Evolutionary conservation across 2,113 vertebrate species (phyloP).

Genomic region (Anser cygnoides): DNA sequence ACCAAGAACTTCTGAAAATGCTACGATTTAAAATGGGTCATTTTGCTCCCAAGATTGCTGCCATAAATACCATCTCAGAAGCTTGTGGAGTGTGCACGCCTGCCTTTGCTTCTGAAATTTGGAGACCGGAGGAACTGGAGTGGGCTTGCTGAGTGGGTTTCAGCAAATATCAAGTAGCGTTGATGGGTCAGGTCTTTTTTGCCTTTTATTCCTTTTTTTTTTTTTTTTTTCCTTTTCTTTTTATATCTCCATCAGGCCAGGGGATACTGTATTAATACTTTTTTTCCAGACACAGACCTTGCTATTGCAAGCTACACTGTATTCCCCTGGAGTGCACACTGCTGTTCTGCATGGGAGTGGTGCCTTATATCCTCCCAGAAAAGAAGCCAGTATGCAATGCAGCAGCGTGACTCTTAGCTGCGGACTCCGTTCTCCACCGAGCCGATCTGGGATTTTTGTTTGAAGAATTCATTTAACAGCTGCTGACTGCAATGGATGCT

Average conservation of each 20-base stretch:
- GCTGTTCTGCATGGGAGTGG: neutral
- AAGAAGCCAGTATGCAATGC: neutral
- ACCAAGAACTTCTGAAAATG: neutral
- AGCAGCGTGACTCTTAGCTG: neutral
- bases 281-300: constrained; percentile 10
- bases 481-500: neutral
- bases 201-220: neutral
- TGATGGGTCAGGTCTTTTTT: neutral
- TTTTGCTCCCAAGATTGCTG: constrained; percentile 24
- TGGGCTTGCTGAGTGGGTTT: neutral
- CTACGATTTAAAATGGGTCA: neutral
- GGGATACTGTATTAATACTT: neutral
- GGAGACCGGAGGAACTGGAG: neutral
- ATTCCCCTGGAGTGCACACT: neutral
- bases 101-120: neutral
- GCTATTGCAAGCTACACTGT: neutral
- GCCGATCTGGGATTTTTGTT: neutral
- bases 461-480: constrained; percentile 9
- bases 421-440: accelerated
- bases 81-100: neutral
- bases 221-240: neutral
- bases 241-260: neutral
- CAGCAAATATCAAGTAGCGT: neutral
- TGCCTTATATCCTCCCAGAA: neutral
- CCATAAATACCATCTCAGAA: neutral